These are phyloP conservation scores for Cerastis rubricosa DNA, from an alignment of 2,888 invertebrate species.

Conservation along the genomic window DNA sequence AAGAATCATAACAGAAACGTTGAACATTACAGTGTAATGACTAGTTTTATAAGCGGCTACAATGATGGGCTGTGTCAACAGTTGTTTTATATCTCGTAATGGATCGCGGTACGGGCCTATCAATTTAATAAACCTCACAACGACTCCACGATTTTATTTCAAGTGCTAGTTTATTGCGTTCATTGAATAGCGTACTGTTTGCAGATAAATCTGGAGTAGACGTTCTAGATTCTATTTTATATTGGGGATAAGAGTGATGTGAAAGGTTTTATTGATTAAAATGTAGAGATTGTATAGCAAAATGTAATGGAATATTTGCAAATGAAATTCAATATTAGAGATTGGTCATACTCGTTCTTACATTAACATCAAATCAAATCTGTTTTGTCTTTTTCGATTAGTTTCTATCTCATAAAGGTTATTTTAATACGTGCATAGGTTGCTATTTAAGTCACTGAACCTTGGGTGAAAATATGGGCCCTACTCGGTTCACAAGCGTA, in stretches of 20 bases:
- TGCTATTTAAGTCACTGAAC: neutral
- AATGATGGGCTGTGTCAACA: constrained; percentile 77
- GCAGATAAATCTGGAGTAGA: constrained; percentile 68
- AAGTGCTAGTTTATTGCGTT: constrained; percentile 83
- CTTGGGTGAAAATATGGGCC: neutral
- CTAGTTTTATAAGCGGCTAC: constrained; percentile 60
- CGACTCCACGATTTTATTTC: constrained; percentile 83
- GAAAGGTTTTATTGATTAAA: constrained; percentile 42
- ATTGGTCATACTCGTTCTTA: neutral
- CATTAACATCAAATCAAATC: neutral
- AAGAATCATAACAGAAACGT: constrained; percentile 48
- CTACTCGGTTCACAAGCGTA: neutral
- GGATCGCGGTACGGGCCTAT: constrained; percentile 78
- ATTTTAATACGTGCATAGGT: neutral
- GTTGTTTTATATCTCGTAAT: constrained; percentile 79
- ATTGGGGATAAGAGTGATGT: constrained; percentile 16
- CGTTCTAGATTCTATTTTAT: constrained; percentile 47
- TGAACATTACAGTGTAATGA: constrained; percentile 58
- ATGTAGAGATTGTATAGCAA: neutral
- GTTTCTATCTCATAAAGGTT: neutral
- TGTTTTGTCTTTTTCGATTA: neutral
- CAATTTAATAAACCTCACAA: constrained; percentile 81
- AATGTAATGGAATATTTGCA: neutral
- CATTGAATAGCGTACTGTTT: constrained; percentile 80
- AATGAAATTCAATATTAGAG: neutral